Evolutionary conservation across 1,140 invertebrate species (phyloP).

Genomic region (Drosophila nigrodunni): DNA sequence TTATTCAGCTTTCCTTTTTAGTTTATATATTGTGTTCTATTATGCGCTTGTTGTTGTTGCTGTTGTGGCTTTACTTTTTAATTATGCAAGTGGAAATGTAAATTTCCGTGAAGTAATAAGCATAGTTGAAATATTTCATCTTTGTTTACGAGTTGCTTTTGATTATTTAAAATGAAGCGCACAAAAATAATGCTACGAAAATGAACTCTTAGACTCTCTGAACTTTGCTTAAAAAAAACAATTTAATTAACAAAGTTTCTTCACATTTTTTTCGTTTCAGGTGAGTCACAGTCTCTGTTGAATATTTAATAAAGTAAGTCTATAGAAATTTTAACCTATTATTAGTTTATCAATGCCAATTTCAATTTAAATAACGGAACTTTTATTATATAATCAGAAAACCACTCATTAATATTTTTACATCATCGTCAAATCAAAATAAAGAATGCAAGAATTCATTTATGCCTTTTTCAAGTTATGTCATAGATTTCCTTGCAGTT

Average conservation of each 20-base stretch:
- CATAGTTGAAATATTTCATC: conserved; percentile 39
- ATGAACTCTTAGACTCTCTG: conserved; percentile 21
- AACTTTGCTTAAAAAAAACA: conserved; percentile 14
- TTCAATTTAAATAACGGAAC: no score
- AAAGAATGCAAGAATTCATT: not conserved
- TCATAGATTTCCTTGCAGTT: not conserved
- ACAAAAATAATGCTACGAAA: conserved; percentile 2
- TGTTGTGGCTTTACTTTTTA: conserved; percentile 36
- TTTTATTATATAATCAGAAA: no score
- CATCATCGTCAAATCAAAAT: no score
- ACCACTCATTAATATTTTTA: no score
- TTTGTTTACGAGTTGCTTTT: conserved; percentile 38
- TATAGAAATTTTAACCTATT: not conserved
- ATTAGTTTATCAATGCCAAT: no score
- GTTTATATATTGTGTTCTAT: not conserved
- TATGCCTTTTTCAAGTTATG: not conserved
- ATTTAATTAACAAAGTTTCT: conserved; percentile 5
- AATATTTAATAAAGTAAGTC: not conserved
- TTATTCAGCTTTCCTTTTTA: conserved; percentile 2
- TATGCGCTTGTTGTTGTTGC: conserved; percentile 16
- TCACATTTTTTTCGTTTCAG: conserved; percentile 17
- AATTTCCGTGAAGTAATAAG: conserved; percentile 56
- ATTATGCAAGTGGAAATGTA: conserved; percentile 67
- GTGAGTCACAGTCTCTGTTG: conserved; percentile 7
- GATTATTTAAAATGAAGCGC: conserved; percentile 17